Conservation (phyloP, 2,797 vertebrate species). For the Rhadinocentrus ornatus region DNA sequence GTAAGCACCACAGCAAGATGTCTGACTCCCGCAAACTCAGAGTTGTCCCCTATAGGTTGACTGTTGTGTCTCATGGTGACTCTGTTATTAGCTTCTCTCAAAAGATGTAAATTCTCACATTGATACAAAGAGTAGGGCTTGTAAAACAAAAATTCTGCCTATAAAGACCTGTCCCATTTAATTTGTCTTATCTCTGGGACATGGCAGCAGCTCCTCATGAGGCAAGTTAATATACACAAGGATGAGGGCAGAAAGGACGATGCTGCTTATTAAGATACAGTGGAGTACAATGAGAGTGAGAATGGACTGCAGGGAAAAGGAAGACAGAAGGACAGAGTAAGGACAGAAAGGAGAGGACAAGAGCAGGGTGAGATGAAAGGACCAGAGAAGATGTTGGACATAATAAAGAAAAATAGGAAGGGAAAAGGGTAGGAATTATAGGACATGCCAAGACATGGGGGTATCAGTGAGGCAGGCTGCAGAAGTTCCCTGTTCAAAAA, state of each 20-base stretch:
- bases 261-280: slow-evolving; percentile 59
- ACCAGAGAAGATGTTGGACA: slow-evolving; percentile 21
- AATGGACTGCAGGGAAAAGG: slow-evolving; percentile 41
- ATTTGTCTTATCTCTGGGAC: slow-evolving; percentile 52
- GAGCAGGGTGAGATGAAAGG: slow-evolving; percentile 41
- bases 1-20: slow-evolving; percentile 6
- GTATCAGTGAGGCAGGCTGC: slow-evolving; percentile 12
- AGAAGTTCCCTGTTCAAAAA: slow-evolving; percentile 33
- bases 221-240: slow-evolving; percentile 53
- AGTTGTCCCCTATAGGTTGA: slow-evolving; percentile 4
- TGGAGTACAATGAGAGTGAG: slow-evolving; percentile 49
- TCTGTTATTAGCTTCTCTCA: slow-evolving; percentile 27
- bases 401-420: background rate
- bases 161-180: slow-evolving; percentile 26
- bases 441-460: slow-evolving; percentile 2
- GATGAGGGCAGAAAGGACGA: slow-evolving; percentile 56
- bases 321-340: slow-evolving; percentile 44
- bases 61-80: slow-evolving; percentile 6
- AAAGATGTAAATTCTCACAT: slow-evolving; percentile 23
- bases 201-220: slow-evolving; percentile 52
- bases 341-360: slow-evolving; percentile 40
- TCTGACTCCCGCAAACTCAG: slow-evolving; percentile 29
- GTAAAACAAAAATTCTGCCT: slow-evolving; percentile 36
- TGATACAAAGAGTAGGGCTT: slow-evolving; percentile 26
- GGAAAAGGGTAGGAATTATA: slow-evolving; percentile 14